Base-by-base conservation (phyloP, 2,888 invertebrate genomes). In the Pilophorus perplexus region DNA sequence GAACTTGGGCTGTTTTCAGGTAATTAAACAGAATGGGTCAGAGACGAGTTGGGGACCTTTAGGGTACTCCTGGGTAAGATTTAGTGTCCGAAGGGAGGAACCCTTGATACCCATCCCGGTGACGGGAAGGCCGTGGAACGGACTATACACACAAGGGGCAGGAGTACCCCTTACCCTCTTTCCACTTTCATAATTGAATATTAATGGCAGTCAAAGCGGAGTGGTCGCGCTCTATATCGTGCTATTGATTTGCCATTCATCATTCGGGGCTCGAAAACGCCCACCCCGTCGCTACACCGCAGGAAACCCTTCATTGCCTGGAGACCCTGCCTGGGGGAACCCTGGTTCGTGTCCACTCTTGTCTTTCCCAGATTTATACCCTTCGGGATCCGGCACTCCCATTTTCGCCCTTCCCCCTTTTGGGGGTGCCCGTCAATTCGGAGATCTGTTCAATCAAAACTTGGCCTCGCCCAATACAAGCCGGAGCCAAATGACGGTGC, bases 191-290 rank as follows among this genome's bases (percentile, higher is more conserved):
- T 65, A 65, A 65, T 65, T 65, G 64, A 65, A 65, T 65, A 65
- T 65, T 65, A 65, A 65, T 65, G 64, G 64, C 42, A 65, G 62
- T 62, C 64, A 54, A 44, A 65, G 64, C 54, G 40, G 64, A 50
- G 64, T 14, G 57, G 46, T 46, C 62, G 27, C 48, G 54, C 54
- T 65, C 54, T 54, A 54, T 54, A 64, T 64, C 64, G 54, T 28
- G 18, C 54, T 65, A 65, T 64, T 65, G 64, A 65, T 65, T 65
- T 65, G 42, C 54, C 64, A 65, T 65, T 65, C 64, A 65, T 65
- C 64, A 65, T 65, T 65, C 28, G 52, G 12, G n/a, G n/a, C n/a
- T n/a, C n/a, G n/a, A n/a, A 33, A 33, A 12, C 6, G 33, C 16
- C 5, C 16, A 5, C 14, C 8, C 28, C 28, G 44, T 42, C 42